These are phyloP conservation scores for Netelia inedita DNA, from an alignment of 2,888 invertebrate genomes.

Conservation along the genomic window DNA sequence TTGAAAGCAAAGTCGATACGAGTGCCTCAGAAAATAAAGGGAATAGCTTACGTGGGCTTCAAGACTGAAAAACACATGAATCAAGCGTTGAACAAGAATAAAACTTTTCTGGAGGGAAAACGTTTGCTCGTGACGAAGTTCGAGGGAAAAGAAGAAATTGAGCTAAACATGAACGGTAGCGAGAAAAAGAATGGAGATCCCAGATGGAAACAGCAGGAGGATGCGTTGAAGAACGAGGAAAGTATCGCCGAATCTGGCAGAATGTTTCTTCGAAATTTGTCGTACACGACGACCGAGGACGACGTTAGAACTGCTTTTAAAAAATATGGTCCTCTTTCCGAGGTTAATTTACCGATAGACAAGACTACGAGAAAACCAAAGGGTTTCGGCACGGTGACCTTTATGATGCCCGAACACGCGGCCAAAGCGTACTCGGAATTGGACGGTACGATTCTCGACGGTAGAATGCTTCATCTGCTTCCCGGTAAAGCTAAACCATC, in stretches of 20 bases:
- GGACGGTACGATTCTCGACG: conserved; percentile 96
- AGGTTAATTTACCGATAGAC: conserved; percentile 96
- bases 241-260: conserved; percentile 95
- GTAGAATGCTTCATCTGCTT: conserved; percentile 96
- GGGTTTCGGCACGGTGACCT: conserved; percentile 97
- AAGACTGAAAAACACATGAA: conserved; percentile 92
- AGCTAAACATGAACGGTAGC: conserved; percentile 77
- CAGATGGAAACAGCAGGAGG: conserved; percentile 89
- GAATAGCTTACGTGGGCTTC: conserved; percentile 97
- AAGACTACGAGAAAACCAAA: conserved; percentile 92
- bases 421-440: conserved; percentile 94
- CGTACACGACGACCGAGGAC: conserved; percentile 94
- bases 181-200: conserved; percentile 78
- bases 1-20: conserved; percentile 92
- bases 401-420: conserved; percentile 98
- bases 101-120: conserved; percentile 92
- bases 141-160: conserved; percentile 84
- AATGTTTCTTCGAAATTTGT: conserved; percentile 96
- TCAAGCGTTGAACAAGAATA: conserved; percentile 93
- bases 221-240: conserved; percentile 90
- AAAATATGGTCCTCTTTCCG: conserved; percentile 94
- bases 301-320: conserved; percentile 94
- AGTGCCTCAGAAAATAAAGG: conserved; percentile 91
- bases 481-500: conserved; percentile 91
- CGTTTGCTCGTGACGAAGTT: conserved; percentile 87